Base-by-base conservation (phyloP, 2,797 vertebrate species). In the Mycteria americana region DNA sequence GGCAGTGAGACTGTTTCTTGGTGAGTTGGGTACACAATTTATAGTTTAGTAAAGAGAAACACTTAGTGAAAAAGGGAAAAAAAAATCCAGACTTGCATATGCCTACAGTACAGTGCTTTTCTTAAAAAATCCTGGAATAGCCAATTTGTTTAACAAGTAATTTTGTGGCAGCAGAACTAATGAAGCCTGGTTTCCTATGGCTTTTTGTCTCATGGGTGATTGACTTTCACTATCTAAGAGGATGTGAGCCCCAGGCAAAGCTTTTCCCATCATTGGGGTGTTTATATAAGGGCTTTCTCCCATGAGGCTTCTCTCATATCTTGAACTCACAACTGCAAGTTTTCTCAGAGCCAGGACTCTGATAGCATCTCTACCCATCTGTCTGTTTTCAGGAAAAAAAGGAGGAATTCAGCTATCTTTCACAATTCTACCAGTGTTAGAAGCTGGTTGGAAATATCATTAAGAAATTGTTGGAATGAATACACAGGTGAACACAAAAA, bases 221-320 rank as follows among this genome's bases (percentile, higher is more conserved):
- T 96, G 95, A 93, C 95, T 97, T 96, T 89, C 87, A 59, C 92
- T 94, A 85, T 97, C 96, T 96, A 88, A 94, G 89, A 96, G 96
- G 95, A 97, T 96, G 95, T 96, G 95, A 96, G 95, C 94, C 91
- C 75, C 92, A 84, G 95, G 95, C 95, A 80, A 92, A 96, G 92
- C 85, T 96, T 96, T 97, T 97, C 95, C 95, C 96, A 96, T 96
- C 93, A 57, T n/a, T 83, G 64, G 89, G 64, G 69, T 97, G 96
- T 97, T 97, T 97, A 96, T 95, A 88, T 95, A 97, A 96, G 85
- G 85, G 57, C 62, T 93, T 93, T 96, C 91, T 96, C 96, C 95
- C 96, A 94, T 94, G 95, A 95, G 95, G 72, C 56, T 94, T 91
- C 79, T 96, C 72, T 94, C 82, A 46, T 91, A 95, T 97, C 92